Evolutionary conservation across 2,797 vertebrate genomes (phyloP).

Genomic region (Enteromius argenteus): DNA sequence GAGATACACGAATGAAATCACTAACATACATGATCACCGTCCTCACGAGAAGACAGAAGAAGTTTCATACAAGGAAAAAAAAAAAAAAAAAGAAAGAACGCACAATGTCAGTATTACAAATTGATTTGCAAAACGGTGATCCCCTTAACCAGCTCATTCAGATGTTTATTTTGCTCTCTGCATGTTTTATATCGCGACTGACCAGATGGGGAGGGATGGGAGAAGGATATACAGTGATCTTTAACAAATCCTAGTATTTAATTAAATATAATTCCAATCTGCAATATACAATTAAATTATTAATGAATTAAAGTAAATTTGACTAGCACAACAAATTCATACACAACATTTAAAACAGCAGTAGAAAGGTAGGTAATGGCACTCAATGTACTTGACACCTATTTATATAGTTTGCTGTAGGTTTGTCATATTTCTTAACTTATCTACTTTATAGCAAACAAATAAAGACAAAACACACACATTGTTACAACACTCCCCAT

Average conservation of each 20-base stretch:
- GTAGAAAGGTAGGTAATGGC: not conserved
- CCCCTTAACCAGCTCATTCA: not conserved
- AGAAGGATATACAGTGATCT: not conserved
- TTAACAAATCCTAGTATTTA: not conserved
- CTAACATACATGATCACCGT: not conserved
- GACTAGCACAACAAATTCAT: not conserved
- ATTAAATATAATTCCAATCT: not conserved
- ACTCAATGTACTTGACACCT: not conserved
- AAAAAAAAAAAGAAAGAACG: not conserved
- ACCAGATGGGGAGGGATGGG: not conserved
- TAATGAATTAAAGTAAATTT: not conserved
- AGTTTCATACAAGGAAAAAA: not conserved
- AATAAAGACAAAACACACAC: not conserved
- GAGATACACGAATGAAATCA: not conserved
- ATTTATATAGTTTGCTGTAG: not conserved
- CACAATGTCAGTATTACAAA: not conserved
- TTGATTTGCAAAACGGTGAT: not conserved
- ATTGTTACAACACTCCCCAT: constrained; percentile 11
- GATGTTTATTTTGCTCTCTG: not conserved
- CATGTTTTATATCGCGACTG: not conserved
- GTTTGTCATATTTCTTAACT: not conserved
- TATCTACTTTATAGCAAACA: not conserved
- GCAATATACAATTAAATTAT: not conserved
- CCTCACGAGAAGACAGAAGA: not conserved
- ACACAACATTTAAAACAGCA: not conserved